These are phyloP conservation scores for Spongilla lacustris DNA, from an alignment of 37 sponge, comb jelly and placozoan species.

Conservation along the genomic window DNA sequence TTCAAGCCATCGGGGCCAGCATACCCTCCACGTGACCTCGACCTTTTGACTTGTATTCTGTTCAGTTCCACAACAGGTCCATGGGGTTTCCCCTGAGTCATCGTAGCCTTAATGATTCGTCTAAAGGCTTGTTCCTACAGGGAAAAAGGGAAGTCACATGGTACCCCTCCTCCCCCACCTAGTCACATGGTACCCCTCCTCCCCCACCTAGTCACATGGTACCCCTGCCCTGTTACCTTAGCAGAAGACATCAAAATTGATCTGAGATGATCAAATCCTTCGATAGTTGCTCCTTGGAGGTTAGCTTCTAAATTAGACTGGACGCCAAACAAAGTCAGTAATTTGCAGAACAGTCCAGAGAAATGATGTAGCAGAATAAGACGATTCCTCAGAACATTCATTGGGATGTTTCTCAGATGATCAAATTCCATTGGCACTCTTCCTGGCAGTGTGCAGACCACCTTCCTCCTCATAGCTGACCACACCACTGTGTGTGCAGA, in stretches of 20 bases:
- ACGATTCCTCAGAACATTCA: conserved; percentile 76
- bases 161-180: neutral
- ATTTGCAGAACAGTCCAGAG: conserved; percentile 80
- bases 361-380: conserved; percentile 89
- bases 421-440: conserved; percentile 87
- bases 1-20: conserved; percentile 77
- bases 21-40: conserved; percentile 46
- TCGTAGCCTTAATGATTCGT: conserved; percentile 89
- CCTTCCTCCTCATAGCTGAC: conserved; percentile 72
- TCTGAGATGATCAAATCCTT: conserved; percentile 65
- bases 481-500: conserved; percentile 94
- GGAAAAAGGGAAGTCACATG: neutral
- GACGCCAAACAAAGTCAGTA: conserved; percentile 69
- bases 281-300: conserved; percentile 22
- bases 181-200: neutral
- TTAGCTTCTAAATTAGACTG: conserved; percentile 1
- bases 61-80: conserved; percentile 93
- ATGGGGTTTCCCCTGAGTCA: conserved; percentile 89
- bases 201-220: neutral
- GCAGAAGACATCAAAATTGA: conserved; percentile 64
- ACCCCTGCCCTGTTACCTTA: conserved; percentile 54
- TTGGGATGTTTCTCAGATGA: conserved; percentile 64
- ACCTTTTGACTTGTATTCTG: conserved; percentile 78
- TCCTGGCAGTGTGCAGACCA: conserved; percentile 65
- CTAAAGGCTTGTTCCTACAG: conserved; percentile 89